Evolutionary conservation across 2,113 vertebrate species (phyloP), one percentile per base, ranked within the genome.

Genomic region (Brienomyrus longianalis): DNA sequence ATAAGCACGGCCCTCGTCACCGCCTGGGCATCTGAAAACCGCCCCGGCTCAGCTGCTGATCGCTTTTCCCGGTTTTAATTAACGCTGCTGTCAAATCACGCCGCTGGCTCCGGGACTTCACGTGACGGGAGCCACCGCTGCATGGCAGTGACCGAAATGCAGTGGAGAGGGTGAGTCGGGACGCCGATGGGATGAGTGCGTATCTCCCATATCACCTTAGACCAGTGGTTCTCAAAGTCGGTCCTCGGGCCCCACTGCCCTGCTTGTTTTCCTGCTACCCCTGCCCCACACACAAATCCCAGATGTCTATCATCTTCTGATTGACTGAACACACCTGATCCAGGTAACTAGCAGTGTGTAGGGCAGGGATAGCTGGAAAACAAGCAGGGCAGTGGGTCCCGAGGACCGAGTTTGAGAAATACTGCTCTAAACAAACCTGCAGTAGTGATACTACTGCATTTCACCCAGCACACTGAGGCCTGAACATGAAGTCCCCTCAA

Each of bases 61-160:
- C 50, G 50, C 27, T 62, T 87, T 3, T 80, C 43, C 54, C 10
- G 80, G 9, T 80, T 83, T 77, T 91, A 90, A 91, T 93, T 92
- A 92, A 91, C 91, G 90, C 56, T 21, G 62, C 74, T 77, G 89
- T 89, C 90, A 90, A 43, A 88, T 62, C 52, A 7, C 21, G 21
- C 15, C 23, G 11, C 77, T 51, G 62, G n/a, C 39, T 3, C 2
- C 17, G 47, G 39, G 90, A 92, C 89, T 21, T 66, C 86, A 9
- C 88, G 56, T 91, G 88, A 43, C 90, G 91, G 91, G 89, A 91
- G 86, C 89, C 77, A 54, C 89, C 56, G 54, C 89, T 77, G 45
- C 35, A 1, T 13, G 85, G 54, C 84, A 23, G 17, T 0, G 23
- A 7, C 56, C 31, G 19, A 90, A 91, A 90, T 66, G 80, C 56